Percentiles rank a stretch among this genome's conserved stretches.
Conservation (phyloP, 2,113 vertebrate genomes). For the Halcyon senegalensis region DNA sequence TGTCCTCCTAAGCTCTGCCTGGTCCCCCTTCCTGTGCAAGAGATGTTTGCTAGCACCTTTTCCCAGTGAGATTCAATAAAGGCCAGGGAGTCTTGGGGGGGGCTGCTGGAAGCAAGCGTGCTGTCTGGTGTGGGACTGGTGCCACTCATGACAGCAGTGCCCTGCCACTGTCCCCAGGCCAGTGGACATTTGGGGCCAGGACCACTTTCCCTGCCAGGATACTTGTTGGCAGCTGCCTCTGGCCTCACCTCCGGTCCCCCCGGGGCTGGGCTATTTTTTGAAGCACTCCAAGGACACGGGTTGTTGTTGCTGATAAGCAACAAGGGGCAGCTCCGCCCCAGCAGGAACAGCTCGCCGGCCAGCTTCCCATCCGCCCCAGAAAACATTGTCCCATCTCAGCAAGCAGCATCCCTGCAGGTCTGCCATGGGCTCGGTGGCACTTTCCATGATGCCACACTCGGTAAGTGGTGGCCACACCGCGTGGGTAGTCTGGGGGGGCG, state of each 20-base stretch:
- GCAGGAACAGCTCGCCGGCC: not conserved
- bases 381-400: not conserved
- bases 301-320: constrained; percentile 36
- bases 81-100: too few relatives aligned
- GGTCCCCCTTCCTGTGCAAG: not conserved
- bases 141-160: not conserved
- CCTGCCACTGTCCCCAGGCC: not conserved
- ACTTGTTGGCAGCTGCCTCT: not conserved
- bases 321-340: constrained; percentile 26
- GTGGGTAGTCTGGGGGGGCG: accelerated
- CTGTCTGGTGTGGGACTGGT: not conserved
- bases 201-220: not conserved
- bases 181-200: not conserved
- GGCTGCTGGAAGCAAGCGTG: not conserved
- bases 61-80: not conserved
- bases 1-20: not conserved
- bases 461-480: not conserved
- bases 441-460: not conserved
- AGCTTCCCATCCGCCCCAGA: not conserved
- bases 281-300: constrained; percentile 26
- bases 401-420: not conserved
- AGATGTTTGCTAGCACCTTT: not conserved
- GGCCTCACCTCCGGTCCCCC: not conserved
- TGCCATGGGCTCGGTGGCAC: accelerated
- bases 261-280: not conserved